Conservation (phyloP, 2,113 vertebrate species). For the Rhinopomastus cyanomelas region DNA sequence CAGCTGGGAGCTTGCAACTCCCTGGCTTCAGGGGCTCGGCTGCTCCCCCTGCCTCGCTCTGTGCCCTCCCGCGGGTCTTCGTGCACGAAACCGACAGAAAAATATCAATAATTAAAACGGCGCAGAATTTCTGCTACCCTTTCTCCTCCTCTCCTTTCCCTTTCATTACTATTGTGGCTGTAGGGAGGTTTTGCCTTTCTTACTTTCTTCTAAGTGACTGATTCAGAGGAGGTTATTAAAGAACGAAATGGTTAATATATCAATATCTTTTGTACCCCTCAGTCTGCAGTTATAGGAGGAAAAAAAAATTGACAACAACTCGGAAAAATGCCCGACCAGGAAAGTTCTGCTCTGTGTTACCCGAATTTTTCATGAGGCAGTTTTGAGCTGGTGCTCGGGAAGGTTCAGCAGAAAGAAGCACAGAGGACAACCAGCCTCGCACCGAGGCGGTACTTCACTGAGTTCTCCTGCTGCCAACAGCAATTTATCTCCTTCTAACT, state of each 20-base stretch:
- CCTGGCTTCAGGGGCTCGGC: background rate
- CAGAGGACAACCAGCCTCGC: background rate
- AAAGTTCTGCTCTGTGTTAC: background rate
- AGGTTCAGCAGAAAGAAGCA: background rate
- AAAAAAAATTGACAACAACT: background rate
- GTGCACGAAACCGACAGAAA: background rate
- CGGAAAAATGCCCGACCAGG: fast-evolving
- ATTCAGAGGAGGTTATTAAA: background rate
- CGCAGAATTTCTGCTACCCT: too few species aligned
- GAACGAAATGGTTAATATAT: fast-evolving
- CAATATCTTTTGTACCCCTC: fast-evolving
- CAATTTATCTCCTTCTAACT: background rate
- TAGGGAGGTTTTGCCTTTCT: too few species aligned
- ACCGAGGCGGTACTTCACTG: fast-evolving
- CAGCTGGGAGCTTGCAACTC: too few species aligned
- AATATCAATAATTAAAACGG: background rate
- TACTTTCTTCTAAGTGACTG: background rate
- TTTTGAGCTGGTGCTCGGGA: background rate
- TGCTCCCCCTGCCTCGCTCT: background rate
- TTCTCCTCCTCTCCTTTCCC: fast-evolving
- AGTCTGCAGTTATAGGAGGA: background rate
- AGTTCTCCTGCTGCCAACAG: background rate
- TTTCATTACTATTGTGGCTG: background rate
- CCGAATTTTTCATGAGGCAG: background rate
- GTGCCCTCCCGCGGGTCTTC: background rate